phyloP scores from a whole-genome alignment of 2,888 invertebrate species.

The Brenthis hecate region DNA sequence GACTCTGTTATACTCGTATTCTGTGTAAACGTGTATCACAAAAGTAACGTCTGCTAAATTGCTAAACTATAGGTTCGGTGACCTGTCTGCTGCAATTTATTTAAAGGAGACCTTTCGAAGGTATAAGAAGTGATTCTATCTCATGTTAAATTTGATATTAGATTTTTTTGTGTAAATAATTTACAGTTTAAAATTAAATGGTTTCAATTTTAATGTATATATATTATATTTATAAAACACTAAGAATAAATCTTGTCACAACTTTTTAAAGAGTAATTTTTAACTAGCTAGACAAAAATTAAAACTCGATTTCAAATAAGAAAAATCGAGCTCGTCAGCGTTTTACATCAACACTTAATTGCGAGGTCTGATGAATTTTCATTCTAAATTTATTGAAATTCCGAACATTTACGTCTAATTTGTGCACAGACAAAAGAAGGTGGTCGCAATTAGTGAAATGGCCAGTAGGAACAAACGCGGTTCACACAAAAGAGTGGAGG shows the following conservation, averaged over 20 bases:
- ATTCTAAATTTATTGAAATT: constrained; percentile 57
- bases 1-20: constrained; percentile 45
- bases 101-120: constrained; percentile 26
- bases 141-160: not conserved
- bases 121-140: constrained; percentile 6
- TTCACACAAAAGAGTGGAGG: constrained; percentile 71
- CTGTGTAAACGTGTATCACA: constrained; percentile 31
- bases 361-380: constrained; percentile 47
- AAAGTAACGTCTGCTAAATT: constrained; percentile 41
- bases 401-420: constrained; percentile 72
- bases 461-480: constrained; percentile 78
- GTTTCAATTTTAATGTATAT: too few relatives aligned
- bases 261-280: not conserved
- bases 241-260: too few relatives aligned
- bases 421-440: constrained; percentile 71
- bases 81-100: constrained; percentile 27
- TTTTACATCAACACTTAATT: constrained; percentile 39
- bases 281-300: constrained; percentile 3
- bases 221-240: too few relatives aligned
- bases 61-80: constrained; percentile 35
- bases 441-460: constrained; percentile 81
- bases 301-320: constrained; percentile 6
- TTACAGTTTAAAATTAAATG: not conserved
- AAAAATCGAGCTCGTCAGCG: constrained; percentile 21
- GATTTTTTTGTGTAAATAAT: not conserved